Evolutionary conservation across 30 jellyfish, hydroid and myxozoan genomes (phyloP).

Genomic region (Catostylus mosaicus): DNA sequence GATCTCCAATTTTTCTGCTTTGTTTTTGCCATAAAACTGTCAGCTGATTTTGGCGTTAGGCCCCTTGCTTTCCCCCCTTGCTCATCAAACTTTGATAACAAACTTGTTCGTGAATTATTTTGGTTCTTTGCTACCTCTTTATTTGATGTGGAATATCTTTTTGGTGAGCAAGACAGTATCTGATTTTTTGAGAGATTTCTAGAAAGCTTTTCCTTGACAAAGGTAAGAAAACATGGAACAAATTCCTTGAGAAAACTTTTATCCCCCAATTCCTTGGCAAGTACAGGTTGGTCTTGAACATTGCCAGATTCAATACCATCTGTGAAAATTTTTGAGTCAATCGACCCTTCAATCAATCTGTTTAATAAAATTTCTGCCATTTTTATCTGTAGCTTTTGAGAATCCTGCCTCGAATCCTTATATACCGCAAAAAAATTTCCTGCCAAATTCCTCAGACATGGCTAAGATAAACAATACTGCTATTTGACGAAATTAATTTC

Average conservation of each 20-base stretch:
- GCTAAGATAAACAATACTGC: too few species aligned
- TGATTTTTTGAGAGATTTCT: constrained; percentile 35
- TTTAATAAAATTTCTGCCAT: constrained; percentile 3
- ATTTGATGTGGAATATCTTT: constrained; percentile 2
- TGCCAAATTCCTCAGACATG: too few species aligned
- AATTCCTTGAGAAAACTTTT: constrained; percentile 15
- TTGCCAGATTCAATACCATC: background rate
- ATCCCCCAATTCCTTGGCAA: background rate
- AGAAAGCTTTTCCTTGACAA: constrained; percentile 40
- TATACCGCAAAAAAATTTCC: too few species aligned
- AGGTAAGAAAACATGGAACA: constrained; percentile 54
- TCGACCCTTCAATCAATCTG: constrained; percentile 1
- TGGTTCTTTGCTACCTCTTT: background rate
- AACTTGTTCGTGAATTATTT: constrained; percentile 13
- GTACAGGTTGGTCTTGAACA: background rate
- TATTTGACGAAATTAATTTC: too few species aligned
- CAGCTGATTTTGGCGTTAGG: constrained; percentile 15
- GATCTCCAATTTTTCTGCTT: background rate
- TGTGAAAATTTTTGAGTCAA: background rate
- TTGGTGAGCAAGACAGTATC: constrained; percentile 54
- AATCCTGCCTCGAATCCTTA: too few species aligned
- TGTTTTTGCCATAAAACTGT: background rate
- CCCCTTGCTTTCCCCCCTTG: constrained; percentile 1
- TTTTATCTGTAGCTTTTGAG: too few species aligned
- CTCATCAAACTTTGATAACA: constrained; percentile 11